Base-by-base conservation (phyloP, 2,797 vertebrate genomes). In the Coluber constrictor region DNA sequence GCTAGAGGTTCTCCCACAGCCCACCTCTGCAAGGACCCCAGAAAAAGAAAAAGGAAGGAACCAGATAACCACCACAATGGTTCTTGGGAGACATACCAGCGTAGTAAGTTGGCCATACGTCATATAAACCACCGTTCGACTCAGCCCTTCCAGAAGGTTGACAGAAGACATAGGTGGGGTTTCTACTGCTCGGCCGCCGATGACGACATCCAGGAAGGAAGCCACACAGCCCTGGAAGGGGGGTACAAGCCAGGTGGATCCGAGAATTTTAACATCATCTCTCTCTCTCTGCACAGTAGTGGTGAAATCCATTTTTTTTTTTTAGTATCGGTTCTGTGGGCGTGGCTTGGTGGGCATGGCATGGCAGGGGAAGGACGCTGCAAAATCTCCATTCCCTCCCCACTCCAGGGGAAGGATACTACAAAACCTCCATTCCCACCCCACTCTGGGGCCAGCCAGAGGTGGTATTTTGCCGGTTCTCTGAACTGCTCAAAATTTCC, bases 161-260 rank as follows among this genome's bases (percentile, higher is more conserved):
- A 99, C 98, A 0, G 99, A 98, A 43, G 99, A 99, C 98, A 99
- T 97, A 0, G 99, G 99, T 3, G 99, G 99, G 0, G 98, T 99
- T 97, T 99, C 99, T 1, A 99, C 98, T 1, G 99, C 98, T 94
- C 99, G 98, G 87, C 99, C 99, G 37, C 99, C 98, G 90, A 99
- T 99, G 94, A 99, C 99, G 32, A 99, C 98, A 93, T 99, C 99
- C 97, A 99, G 97, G 97, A 99, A 99, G 61, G 99, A 98, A 95
- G 99, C 98, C 23, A 99, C 99, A 92, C 99, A 99, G 93, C 98
- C 98, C 99, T 99, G 97, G 93, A 93, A 95, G 63, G 9, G 90
- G 23, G 8, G 18, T 86, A 23, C 92, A 51, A 66, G 79, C 20
- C 10, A 25, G 6, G 1, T 74, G 1, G 66, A 7, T 74, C 66